These are phyloP conservation scores for Aphodius sticticus DNA, from an alignment of 2,888 invertebrate species.

Conservation along the genomic window DNA sequence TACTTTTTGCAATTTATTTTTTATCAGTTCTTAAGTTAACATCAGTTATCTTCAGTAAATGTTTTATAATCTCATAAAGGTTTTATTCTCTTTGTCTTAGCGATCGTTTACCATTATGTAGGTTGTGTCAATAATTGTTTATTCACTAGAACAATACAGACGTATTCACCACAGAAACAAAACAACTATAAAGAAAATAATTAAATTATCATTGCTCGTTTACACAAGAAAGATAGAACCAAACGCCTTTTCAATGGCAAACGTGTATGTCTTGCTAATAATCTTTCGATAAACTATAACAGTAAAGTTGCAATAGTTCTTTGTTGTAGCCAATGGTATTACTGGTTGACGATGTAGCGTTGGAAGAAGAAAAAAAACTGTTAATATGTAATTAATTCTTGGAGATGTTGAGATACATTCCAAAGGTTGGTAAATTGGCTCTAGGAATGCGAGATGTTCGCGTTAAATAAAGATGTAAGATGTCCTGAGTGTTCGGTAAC, in stretches of 20 bases:
- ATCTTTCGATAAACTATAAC: background rate
- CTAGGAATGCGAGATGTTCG: background rate
- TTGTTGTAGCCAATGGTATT: background rate
- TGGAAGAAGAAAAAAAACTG: background rate
- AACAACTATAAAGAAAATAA: no score
- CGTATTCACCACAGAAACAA: no score
- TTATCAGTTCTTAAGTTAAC: background rate
- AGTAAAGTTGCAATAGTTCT: no score
- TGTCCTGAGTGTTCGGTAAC: background rate
- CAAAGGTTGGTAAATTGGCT: background rate
- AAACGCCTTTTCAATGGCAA: no score
- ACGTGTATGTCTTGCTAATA: background rate
- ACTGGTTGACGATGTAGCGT: background rate
- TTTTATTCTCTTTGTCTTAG: background rate
- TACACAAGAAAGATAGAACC: no score
- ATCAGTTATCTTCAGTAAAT: background rate
- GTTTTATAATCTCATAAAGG: background rate
- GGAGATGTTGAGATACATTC: background rate
- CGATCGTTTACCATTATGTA: background rate
- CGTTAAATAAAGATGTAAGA: slow-evolving; percentile 4
- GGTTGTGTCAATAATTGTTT: no score
- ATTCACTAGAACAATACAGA: no score
- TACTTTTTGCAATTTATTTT: background rate
- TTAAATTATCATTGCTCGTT: no score
- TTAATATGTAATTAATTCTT: background rate